Evolutionary conservation across 1,140 invertebrate genomes (phyloP).

Genomic region (Macrocentrus cingulum): DNA sequence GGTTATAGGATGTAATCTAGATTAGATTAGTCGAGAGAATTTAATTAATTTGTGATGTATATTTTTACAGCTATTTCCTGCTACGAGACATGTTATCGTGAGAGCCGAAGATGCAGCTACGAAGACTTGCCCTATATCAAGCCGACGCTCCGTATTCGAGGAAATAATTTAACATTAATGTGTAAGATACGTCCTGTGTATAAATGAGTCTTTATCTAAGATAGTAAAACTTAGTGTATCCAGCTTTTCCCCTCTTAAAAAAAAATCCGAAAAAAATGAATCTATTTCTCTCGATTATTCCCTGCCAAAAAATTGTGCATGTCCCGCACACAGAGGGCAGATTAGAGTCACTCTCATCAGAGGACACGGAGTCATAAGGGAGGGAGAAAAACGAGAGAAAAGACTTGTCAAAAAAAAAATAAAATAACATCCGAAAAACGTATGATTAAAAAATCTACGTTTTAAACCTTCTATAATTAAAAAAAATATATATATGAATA

Average conservation of each 20-base stretch:
- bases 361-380: too few relatives aligned
- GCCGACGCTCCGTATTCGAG: constrained; percentile 25
- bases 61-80: constrained; percentile 26
- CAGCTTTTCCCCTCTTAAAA: constrained; percentile 6
- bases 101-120: constrained; percentile 25
- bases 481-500: too few relatives aligned
- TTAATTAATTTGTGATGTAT: constrained; percentile 12
- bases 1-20: too few relatives aligned
- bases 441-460: neutral
- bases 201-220: constrained; percentile 16
- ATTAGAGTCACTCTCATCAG: too few relatives aligned
- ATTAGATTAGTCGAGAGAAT: too few relatives aligned
- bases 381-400: too few relatives aligned
- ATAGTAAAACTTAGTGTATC: constrained; percentile 3
- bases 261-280: neutral
- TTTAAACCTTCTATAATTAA: constrained; percentile 11
- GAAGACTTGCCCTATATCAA: constrained; percentile 20
- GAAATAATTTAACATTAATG: constrained; percentile 30
- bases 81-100: constrained; percentile 30
- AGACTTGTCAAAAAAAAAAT: neutral
- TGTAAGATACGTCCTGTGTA: constrained; percentile 32
- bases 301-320: too few relatives aligned
- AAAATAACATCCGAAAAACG: neutral
- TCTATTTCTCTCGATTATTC: constrained; percentile 15
- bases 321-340: too few relatives aligned